Evolutionary conservation across 2,888 invertebrate genomes (phyloP).

Genomic region (Tetanocera ferruginea): DNA sequence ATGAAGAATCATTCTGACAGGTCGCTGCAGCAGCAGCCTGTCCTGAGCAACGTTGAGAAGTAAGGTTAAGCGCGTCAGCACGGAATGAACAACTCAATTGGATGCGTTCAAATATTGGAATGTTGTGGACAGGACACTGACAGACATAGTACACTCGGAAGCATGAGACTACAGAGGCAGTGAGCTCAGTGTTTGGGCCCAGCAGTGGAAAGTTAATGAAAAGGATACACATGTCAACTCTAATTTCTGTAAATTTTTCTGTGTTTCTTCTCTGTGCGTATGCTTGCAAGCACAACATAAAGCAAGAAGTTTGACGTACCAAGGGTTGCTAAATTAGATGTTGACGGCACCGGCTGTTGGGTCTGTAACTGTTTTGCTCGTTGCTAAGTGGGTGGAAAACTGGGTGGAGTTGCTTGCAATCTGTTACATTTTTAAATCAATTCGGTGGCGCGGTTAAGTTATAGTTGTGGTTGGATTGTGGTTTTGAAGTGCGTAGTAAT

Average conservation of each 20-base stretch:
- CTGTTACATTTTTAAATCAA: constrained; percentile 62
- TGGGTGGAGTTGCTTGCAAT: constrained; percentile 62
- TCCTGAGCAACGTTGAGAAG: not conserved
- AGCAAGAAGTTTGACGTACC: constrained; percentile 51
- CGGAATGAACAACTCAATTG: constrained; percentile 62
- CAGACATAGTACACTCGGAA: not conserved
- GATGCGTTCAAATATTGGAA: constrained; percentile 43
- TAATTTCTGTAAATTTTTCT: constrained; percentile 57
- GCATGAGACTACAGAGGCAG: constrained; percentile 23
- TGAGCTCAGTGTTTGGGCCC: constrained; percentile 21
- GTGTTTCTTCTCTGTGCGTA: constrained; percentile 32
- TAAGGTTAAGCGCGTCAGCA: constrained; percentile 39
- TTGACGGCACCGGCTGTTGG: constrained; percentile 40
- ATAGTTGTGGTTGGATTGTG: not conserved
- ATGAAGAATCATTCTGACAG: constrained; percentile 59
- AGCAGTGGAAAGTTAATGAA: constrained; percentile 65
- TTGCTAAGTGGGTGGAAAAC: not conserved
- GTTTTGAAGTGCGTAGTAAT: constrained; percentile 14
- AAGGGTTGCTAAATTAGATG: constrained; percentile 53
- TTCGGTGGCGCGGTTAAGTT: not conserved
- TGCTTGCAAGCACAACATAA: constrained; percentile 34
- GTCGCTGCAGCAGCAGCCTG: constrained; percentile 40
- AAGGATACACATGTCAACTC: constrained; percentile 70
- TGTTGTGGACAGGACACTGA: constrained; percentile 10
- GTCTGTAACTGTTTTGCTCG: constrained; percentile 45